Conservation (phyloP, 2,888 invertebrate species). For the Anthrax anthrax region DNA sequence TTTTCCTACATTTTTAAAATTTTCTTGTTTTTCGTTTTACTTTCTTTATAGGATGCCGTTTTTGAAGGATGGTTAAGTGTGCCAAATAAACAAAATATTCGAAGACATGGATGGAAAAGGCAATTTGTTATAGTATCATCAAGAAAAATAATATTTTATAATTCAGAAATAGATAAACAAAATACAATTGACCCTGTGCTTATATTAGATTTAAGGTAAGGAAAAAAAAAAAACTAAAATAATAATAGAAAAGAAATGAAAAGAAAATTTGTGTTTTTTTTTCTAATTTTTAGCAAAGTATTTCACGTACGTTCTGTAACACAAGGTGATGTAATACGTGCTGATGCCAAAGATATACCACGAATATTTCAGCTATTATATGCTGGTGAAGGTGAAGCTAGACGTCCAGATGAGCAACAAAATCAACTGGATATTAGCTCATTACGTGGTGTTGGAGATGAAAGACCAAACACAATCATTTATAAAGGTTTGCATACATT, state of each 20-base stretch:
- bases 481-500: conserved; percentile 26
- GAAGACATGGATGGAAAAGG: conserved; percentile 91
- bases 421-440: conserved; percentile 44
- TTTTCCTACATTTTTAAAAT: too few species aligned
- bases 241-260: not conserved
- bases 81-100: conserved; percentile 89
- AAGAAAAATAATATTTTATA: conserved; percentile 93
- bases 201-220: conserved; percentile 88
- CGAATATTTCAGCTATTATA: conserved; percentile 95
- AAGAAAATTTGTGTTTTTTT: conserved; percentile 4
- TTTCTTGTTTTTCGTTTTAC: too few species aligned
- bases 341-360: conserved; percentile 97
- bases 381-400: conserved; percentile 90
- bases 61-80: conserved; percentile 94
- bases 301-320: conserved; percentile 98
- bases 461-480: conserved; percentile 32
- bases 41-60: conserved; percentile 53
- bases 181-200: conserved; percentile 82
- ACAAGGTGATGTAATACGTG: conserved; percentile 97
- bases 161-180: conserved; percentile 84
- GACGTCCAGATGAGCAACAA: conserved; percentile 53
- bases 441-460: conserved; percentile 34
- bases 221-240: not conserved
- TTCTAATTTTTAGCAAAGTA: conserved; percentile 61
- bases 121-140: conserved; percentile 95